Evolutionary conservation across 2,797 vertebrate genomes (phyloP), one percentile per base, ranked within the genome.

Genomic region (Galago senegalensis): DNA sequence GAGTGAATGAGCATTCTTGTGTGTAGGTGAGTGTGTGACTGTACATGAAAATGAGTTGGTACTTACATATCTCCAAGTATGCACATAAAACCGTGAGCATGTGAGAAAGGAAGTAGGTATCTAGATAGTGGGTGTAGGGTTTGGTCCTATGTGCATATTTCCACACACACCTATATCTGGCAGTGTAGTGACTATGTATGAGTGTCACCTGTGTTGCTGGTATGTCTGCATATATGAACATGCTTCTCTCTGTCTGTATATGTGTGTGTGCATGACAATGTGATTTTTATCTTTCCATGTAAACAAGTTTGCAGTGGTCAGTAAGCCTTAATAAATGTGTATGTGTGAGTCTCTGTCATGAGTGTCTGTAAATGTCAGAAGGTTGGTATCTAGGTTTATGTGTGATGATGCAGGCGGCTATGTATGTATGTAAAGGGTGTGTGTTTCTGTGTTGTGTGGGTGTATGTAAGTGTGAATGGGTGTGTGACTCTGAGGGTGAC

Each of bases 21-120:
- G 37, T 93, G 3, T 92, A 87, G 49, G 16, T 97, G 91, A 95
- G 86, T 65, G 43, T 90, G 34, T 94, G 31, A 72, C 86, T 85
- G 37, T 93, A 85, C 40, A 56, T 60, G 73, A 88, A 93, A 87
- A 27, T 84, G 40, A 18, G 53, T 86, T 94, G 93, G 63, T 93
- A 96, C 13, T 96, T 96, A 40, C 43, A 43, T 56, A 46, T 96
- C 65, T 87, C 60, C 58, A 76, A 81, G 18, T 89, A 34, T 94
- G 53, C 70, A 27, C 87, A 70, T 86, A 93, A 94, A 96, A 76
- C 69, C 56, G 29, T 58, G 27, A 18, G 29, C 70, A 67, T 87
- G 72, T 88, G 69, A 85, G 34, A 76, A 94, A 72, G 40, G 31
- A 95, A 89, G 40, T 67, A n/a, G 90, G 69, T 90, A 61, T 80